These are phyloP conservation scores for Odontocerum albicorne DNA, from an alignment of 2,888 invertebrate species.

Conservation along the genomic window DNA sequence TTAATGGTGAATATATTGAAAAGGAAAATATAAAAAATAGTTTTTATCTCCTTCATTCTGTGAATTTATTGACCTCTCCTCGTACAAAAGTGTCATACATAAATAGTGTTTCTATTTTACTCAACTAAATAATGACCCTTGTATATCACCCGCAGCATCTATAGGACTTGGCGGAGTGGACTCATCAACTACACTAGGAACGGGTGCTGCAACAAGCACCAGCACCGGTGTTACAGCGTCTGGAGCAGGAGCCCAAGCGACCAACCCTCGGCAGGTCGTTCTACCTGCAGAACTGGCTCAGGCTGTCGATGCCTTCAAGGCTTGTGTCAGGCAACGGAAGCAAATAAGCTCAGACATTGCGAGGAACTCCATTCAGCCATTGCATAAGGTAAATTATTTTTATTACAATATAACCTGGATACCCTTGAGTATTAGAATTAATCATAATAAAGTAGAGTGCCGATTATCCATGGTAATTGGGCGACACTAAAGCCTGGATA, in stretches of 20 bases:
- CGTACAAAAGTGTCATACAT: neutral
- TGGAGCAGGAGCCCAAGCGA: slow-evolving; percentile 5
- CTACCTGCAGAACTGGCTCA: slow-evolving; percentile 78
- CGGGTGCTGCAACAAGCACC: neutral
- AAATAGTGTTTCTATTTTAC: too few species aligned
- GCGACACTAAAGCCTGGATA: too few species aligned
- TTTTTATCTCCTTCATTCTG: too few species aligned
- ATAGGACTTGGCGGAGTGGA: slow-evolving; percentile 72
- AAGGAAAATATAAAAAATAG: too few species aligned
- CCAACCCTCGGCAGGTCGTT: slow-evolving; percentile 46
- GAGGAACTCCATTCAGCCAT: slow-evolving; percentile 60
- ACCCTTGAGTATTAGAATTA: too few species aligned
- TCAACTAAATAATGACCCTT: slow-evolving; percentile 30
- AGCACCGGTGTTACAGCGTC: slow-evolving; percentile 44
- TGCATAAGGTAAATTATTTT: slow-evolving; percentile 54
- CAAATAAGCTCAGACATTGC: slow-evolving; percentile 79
- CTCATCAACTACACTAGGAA: slow-evolving; percentile 27
- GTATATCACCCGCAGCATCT: too few species aligned
- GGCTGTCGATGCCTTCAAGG: slow-evolving; percentile 79
- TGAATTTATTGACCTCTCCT: too few species aligned
- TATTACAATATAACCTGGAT: too few species aligned
- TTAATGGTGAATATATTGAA: too few species aligned
- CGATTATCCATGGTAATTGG: too few species aligned
- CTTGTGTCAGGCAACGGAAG: slow-evolving; percentile 85
- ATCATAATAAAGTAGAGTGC: too few species aligned